These are phyloP conservation scores for Calameuta idolon DNA, from an alignment of 2,888 invertebrate genomes.

Conservation along the genomic window DNA sequence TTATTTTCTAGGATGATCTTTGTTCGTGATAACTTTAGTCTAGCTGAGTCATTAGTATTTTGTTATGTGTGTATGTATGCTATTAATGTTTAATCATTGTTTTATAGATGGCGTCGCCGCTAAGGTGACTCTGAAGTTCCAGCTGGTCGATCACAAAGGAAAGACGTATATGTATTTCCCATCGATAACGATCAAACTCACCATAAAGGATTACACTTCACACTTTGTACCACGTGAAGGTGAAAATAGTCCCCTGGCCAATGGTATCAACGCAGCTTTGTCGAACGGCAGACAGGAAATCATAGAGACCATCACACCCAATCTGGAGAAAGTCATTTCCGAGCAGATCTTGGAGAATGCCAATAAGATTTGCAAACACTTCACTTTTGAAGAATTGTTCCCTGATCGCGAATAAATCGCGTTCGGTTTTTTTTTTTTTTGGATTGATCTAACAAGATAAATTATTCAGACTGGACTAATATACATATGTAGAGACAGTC, in stretches of 20 bases:
- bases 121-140: slow-evolving; percentile 28
- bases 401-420: slow-evolving; percentile 50
- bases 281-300: slow-evolving; percentile 56
- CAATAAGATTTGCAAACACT: slow-evolving; percentile 57
- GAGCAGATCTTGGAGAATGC: slow-evolving; percentile 45
- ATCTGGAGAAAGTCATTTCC: slow-evolving; percentile 57
- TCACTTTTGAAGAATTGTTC: slow-evolving; percentile 60
- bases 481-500: not conserved
- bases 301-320: slow-evolving; percentile 54
- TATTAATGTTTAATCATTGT: not conserved
- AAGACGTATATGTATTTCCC: slow-evolving; percentile 43
- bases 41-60: not conserved
- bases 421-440: not conserved
- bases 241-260: slow-evolving; percentile 36
- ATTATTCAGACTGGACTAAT: not conserved
- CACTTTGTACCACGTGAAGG: slow-evolving; percentile 36
- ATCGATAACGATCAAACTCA: slow-evolving; percentile 44
- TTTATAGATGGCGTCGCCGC: slow-evolving; percentile 40
- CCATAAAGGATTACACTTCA: slow-evolving; percentile 41
- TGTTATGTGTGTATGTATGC: not conserved
- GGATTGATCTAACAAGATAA: not conserved
- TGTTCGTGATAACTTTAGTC: not conserved
- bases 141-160: slow-evolving; percentile 36
- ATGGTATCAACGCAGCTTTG: slow-evolving; percentile 45
- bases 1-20: not conserved